These are phyloP conservation scores for Notarius lentiginosus DNA, from an alignment of 2,113 vertebrate species.

Conservation along the genomic window DNA sequence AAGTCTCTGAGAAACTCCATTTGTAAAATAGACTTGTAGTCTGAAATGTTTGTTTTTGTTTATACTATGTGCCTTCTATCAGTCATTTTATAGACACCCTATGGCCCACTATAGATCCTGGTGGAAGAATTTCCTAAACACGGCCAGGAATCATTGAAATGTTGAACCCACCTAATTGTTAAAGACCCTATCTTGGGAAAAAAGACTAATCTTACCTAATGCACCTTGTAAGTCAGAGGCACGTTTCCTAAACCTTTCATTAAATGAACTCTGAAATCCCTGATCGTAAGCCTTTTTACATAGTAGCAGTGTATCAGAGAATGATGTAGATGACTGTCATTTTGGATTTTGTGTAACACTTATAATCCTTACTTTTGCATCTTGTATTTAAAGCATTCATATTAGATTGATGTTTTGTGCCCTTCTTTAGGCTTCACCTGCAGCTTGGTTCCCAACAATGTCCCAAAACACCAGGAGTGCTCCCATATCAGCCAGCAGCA, in stretches of 20 bases:
- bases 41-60: too few relatives aligned
- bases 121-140: neutral
- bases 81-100: neutral
- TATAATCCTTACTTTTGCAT: too few relatives aligned
- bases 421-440: slow-evolving; percentile 59
- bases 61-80: too few relatives aligned
- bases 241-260: neutral
- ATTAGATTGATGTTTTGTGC: neutral
- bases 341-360: neutral
- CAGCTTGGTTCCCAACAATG: slow-evolving; percentile 70
- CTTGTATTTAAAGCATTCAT: neutral
- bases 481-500: slow-evolving; percentile 55
- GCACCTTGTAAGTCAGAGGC: neutral
- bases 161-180: neutral
- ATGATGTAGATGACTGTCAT: neutral
- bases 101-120: neutral
- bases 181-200: neutral
- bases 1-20: too few relatives aligned
- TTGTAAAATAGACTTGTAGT: too few relatives aligned
- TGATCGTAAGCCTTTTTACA: neutral
- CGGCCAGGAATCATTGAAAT: neutral
- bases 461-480: slow-evolving; percentile 60
- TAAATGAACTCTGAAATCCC: neutral
- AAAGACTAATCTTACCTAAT: neutral
- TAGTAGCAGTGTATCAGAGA: neutral